Evolutionary conservation across 1,140 invertebrate species (phyloP), one percentile per base, ranked within the genome.

Genomic region (Drosophila rufa): DNA sequence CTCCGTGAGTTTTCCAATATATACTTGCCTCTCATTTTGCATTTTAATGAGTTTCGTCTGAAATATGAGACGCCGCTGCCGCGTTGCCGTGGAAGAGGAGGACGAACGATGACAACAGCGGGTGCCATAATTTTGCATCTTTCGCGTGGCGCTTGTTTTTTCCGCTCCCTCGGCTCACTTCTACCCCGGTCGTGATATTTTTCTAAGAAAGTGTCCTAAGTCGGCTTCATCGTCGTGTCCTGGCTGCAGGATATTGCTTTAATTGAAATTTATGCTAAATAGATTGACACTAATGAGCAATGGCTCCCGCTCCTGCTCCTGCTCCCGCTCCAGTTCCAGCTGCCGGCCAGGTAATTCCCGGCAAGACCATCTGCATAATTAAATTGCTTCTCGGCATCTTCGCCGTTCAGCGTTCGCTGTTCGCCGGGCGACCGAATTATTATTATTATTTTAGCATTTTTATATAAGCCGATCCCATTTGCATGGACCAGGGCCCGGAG

Each of bases 201-300:
- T 68, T 56, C 56, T 48, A 30, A 71, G 80, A 73, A 80, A 78
- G 76, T 87, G 75, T 62, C 71, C 80, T 58, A 77, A 77, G 84
- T 68, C 75, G 79, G 60, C 75, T 75, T 55, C 60, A 62, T 74
- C 50, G 64, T 48, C 67, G 60, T 66, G 42, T 71, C 61, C 58
- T 60, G 60, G 82, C 84, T 89, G 75, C 81, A 81, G 85, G 82
- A 90, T 89, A 89, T 89, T 79, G 85, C 85, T 89, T 89, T 90
- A 89, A 89, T 89, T 89, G 84, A 89, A 89, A 89, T 90, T 89
- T 89, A 89, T 89, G 84, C 84, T 90, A 89, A 89, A 90, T 89
- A 89, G 84, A 89, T 89, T 89, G 84, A 89, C 84, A 89, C 84
- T 89, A 89, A 89, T 89, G 84, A 89, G 84, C 85, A 73, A 81